A percentile compares a stretch with the other conserved stretches of the same genome.
These are phyloP conservation scores for Meghimatium bilineatum DNA, from an alignment of 2,888 invertebrate genomes.

Conservation along the genomic window DNA sequence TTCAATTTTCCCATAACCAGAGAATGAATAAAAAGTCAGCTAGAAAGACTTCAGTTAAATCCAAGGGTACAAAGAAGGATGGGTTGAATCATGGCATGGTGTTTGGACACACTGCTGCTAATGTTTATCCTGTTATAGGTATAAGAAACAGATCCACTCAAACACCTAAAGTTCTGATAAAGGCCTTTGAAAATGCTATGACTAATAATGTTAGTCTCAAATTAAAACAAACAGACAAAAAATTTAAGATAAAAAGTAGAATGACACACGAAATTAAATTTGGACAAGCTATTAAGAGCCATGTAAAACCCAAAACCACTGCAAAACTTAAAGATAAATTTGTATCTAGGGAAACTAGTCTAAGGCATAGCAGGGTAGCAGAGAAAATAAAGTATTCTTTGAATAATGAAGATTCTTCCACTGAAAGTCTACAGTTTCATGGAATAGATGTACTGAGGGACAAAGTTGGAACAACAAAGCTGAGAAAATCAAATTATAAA, in stretches of 20 bases:
- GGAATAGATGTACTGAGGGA: neutral
- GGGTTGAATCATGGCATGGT: neutral
- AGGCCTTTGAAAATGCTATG: neutral
- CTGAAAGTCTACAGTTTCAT: neutral
- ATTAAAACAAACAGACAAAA: neutral
- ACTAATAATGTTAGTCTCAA: neutral
- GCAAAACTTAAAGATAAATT: neutral
- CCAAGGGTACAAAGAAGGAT: neutral
- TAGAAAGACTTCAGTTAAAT: neutral
- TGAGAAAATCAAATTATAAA: no score
- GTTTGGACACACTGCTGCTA: neutral
- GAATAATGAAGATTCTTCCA: constrained; percentile 3
- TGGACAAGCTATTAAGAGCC: no score
- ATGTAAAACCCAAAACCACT: neutral
- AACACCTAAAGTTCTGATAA: neutral
- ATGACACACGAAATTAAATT: neutral
- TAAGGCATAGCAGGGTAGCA: neutral
- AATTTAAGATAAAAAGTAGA: neutral
- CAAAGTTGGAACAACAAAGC: neutral
- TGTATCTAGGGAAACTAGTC: neutral
- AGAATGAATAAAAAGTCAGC: neutral
- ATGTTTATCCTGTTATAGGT: neutral
- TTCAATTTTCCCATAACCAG: neutral
- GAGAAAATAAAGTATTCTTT: neutral
- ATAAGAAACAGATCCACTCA: neutral